phyloP scores from a whole-genome alignment of 2,113 vertebrate genomes.

The Electrona antarctica region DNA sequence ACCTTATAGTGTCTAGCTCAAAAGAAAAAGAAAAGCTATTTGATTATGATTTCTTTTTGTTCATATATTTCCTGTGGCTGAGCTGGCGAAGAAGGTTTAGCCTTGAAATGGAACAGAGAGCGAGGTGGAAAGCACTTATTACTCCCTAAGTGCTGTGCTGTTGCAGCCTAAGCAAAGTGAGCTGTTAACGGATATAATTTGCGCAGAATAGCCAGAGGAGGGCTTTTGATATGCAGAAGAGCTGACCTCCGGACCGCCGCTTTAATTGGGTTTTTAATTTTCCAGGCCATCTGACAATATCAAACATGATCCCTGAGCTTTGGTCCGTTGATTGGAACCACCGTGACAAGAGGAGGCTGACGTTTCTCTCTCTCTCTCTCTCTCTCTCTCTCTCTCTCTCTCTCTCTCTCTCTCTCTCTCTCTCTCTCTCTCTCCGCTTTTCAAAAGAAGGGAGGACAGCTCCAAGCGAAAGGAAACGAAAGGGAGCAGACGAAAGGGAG shows the following conservation, averaged over 20 bases:
- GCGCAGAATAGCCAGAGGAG: conserved; percentile 97
- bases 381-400: conserved; percentile 13
- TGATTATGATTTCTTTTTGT: conserved; percentile 89
- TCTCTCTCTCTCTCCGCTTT: conserved; percentile 44
- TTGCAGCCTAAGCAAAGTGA: conserved; percentile 98
- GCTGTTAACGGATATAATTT: conserved; percentile 99
- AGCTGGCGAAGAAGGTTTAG: conserved; percentile 85
- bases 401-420: conserved; percentile 33
- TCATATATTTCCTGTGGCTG: conserved; percentile 74
- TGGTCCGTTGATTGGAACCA: conserved; percentile 92
- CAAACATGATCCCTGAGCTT: conserved; percentile 98
- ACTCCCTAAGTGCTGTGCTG: conserved; percentile 94
- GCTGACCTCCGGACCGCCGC: conserved; percentile 97
- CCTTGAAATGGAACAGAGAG: conserved; percentile 93
- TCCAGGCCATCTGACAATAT: conserved; percentile 99
- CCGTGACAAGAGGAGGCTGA: conserved; percentile 82
- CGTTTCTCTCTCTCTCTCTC: conserved; percentile 26
- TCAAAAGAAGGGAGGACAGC: conserved; percentile 63
- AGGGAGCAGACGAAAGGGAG: conserved; percentile 32
- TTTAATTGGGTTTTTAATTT: conserved; percentile 99
- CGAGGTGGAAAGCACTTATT: conserved; percentile 88
- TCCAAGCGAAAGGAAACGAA: conserved; percentile 33
- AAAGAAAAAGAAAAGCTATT: conserved; percentile 87
- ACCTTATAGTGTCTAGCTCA: conserved; percentile 85
- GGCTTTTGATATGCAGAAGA: conserved; percentile 99